Conservation (phyloP, 2,888 invertebrate genomes). For the Drosophila borborema region DNA sequence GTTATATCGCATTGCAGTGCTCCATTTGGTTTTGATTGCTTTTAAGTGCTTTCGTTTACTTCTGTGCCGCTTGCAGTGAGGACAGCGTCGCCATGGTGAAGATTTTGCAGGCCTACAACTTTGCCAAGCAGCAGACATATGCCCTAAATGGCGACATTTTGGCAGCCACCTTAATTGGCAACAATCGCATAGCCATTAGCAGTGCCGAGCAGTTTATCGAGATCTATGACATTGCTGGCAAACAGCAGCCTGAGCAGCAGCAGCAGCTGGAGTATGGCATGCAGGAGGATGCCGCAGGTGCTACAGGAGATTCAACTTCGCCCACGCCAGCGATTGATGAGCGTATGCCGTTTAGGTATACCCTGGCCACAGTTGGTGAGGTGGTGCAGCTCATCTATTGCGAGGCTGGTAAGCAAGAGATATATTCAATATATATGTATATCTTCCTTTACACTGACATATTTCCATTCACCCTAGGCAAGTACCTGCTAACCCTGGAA, state of each 20-base stretch:
- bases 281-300: slow-evolving; percentile 18
- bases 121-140: slow-evolving; percentile 84
- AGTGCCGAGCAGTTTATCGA: slow-evolving; percentile 84
- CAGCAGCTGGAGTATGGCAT: slow-evolving; percentile 40
- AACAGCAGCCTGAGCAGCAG: slow-evolving; percentile 45
- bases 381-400: slow-evolving; percentile 89
- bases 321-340: slow-evolving; percentile 60
- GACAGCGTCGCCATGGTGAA: slow-evolving; percentile 79
- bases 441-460: no score
- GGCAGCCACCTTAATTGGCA: slow-evolving; percentile 81
- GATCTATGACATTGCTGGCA: slow-evolving; percentile 82
- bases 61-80: slow-evolving; percentile 34
- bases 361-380: slow-evolving; percentile 91
- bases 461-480: slow-evolving; percentile 58
- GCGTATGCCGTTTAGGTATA: slow-evolving; percentile 83
- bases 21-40: slow-evolving; percentile 18
- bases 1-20: slow-evolving; percentile 49
- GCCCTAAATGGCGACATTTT: slow-evolving; percentile 83
- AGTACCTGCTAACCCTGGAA: slow-evolving; percentile 82
- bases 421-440: not conserved
- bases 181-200: slow-evolving; percentile 83
- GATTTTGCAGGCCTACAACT: slow-evolving; percentile 84
- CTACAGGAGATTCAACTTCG: slow-evolving; percentile 31
- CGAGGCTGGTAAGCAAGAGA: slow-evolving; percentile 86
- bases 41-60: slow-evolving; percentile 24